These are phyloP conservation scores for Lumbricus terrestris DNA, from an alignment of 2,888 invertebrate species.

Conservation along the genomic window DNA sequence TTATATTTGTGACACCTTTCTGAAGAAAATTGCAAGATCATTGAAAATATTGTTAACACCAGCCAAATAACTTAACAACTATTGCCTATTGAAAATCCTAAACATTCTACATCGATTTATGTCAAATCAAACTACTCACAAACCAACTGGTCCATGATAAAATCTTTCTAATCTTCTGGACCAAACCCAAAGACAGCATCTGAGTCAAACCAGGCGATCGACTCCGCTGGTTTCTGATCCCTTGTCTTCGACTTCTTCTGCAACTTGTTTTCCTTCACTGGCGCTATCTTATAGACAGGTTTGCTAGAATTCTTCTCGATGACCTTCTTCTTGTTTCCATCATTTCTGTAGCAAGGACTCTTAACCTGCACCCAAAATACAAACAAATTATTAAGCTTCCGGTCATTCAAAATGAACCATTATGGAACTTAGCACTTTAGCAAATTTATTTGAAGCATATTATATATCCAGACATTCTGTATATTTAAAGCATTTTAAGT, in stretches of 20 bases:
- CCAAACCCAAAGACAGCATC: constrained; percentile 14
- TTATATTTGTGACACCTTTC: no score
- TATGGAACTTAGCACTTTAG: not conserved
- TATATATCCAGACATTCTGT: not conserved
- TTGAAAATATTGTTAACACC: not conserved
- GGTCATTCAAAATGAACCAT: not conserved
- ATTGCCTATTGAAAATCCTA: not conserved
- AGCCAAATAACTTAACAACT: not conserved
- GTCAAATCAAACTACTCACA: not conserved
- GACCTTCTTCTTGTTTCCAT: not conserved
- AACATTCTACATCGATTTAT: not conserved
- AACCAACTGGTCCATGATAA: not conserved
- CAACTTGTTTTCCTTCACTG: not conserved
- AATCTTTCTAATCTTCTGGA: constrained; percentile 9
- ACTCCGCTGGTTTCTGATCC: not conserved
- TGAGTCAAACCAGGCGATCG: not conserved
- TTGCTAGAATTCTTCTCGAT: not conserved
- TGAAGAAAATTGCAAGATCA: no score
- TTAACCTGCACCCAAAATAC: not conserved
- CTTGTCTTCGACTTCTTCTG: not conserved
- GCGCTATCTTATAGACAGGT: not conserved
- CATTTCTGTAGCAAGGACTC: constrained; percentile 8
- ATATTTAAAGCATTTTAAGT: not conserved
- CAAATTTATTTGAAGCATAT: not conserved
- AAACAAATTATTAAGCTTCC: not conserved